A percentile compares a stretch with the other conserved stretches of the same genome.
These are phyloP conservation scores for Eulemur rufifrons DNA, from an alignment of 2,113 vertebrate genomes.

Conservation along the genomic window DNA sequence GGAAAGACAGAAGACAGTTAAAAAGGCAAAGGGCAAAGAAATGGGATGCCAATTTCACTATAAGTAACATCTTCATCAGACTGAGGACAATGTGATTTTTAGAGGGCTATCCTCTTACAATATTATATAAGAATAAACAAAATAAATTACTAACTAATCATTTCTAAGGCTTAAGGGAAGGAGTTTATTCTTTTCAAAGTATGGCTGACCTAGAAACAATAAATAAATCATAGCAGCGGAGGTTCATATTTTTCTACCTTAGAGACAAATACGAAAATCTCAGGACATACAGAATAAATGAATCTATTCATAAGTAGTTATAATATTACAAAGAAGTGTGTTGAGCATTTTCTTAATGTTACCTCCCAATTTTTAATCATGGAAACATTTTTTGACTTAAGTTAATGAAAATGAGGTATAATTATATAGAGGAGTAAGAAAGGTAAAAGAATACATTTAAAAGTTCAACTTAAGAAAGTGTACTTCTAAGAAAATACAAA, in stretches of 20 bases:
- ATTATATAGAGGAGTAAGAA: not conserved
- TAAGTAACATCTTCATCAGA: not conserved
- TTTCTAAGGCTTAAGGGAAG: not conserved
- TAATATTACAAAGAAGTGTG: not conserved
- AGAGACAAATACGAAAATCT: conserved; percentile 16
- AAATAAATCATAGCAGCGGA: not conserved
- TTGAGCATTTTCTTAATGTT: conserved; percentile 40
- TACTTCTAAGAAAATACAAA: conserved; percentile 49
- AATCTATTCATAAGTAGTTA: conserved; percentile 14
- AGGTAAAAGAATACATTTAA: not conserved
- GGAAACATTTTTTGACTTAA: conserved; percentile 47
- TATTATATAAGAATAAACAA: conserved; percentile 39
- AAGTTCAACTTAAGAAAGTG: conserved; percentile 19
- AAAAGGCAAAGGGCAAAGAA: not conserved
- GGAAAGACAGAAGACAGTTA: not conserved
- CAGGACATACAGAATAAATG: not conserved
- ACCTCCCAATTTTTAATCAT: conserved; percentile 25
- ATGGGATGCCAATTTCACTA: not conserved
- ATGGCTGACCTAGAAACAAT: not conserved
- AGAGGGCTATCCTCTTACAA: not conserved
- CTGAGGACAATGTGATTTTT: not conserved
- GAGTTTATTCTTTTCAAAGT: not conserved
- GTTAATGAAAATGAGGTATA: conserved; percentile 54
- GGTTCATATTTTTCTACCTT: conserved; percentile 38
- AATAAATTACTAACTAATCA: not conserved